Evolutionary conservation across 2,888 invertebrate species (phyloP).

Genomic region (Coenonympha arcania): DNA sequence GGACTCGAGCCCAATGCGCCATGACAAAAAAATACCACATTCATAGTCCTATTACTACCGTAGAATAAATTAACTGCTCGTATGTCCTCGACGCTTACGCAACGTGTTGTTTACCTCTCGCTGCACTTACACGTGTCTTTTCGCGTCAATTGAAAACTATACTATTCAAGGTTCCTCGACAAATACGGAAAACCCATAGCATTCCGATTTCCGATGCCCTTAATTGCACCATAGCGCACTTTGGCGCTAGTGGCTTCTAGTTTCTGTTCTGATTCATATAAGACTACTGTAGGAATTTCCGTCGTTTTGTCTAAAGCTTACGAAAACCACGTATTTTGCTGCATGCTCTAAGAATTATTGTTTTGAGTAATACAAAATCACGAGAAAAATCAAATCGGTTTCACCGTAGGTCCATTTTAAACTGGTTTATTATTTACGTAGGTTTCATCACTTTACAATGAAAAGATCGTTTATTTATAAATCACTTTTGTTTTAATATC

Average conservation of each 20-base stretch:
- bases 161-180: neutral
- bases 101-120: slow-evolving; percentile 5
- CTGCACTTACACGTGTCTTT: slow-evolving; percentile 8
- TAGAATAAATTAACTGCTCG: neutral
- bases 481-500: neutral
- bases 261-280: slow-evolving; percentile 1
- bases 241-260: neutral
- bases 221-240: slow-evolving; percentile 10
- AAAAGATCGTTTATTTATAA: too few relatives aligned
- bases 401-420: neutral
- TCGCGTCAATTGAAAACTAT: neutral
- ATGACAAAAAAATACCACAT: too few relatives aligned
- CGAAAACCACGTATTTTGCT: neutral
- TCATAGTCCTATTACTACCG: neutral
- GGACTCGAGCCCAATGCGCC: too few relatives aligned
- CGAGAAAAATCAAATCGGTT: neutral
- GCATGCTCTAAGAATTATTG: neutral
- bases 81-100: slow-evolving; percentile 1
- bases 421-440: too few relatives aligned
- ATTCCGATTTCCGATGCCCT: slow-evolving; percentile 16
- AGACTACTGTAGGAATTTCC: slow-evolving; percentile 11
- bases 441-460: too few relatives aligned
- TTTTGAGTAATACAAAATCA: neutral
- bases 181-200: slow-evolving; percentile 19
- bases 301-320: neutral